Evolutionary conservation across 2,888 invertebrate genomes (phyloP).

Genomic region (Lobophora halterata): DNA sequence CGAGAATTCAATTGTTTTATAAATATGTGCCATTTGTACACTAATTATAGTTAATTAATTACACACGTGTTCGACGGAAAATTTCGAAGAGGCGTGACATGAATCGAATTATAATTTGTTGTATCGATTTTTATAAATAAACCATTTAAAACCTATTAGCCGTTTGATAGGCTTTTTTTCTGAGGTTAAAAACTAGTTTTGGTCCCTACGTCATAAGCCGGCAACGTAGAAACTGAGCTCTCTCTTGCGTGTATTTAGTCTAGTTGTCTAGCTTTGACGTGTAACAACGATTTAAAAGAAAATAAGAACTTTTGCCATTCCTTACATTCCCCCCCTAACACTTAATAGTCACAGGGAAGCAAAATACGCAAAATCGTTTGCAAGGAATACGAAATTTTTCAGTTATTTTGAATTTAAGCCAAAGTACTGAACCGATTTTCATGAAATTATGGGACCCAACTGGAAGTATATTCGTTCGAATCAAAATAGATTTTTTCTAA

Average conservation of each 20-base stretch:
- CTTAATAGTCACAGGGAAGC: no score
- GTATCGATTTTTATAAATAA: slow-evolving; percentile 14
- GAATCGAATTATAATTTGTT: slow-evolving; percentile 9
- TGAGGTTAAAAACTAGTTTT: slow-evolving; percentile 6
- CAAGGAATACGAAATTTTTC: no score
- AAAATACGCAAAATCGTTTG: no score
- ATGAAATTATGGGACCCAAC: no score
- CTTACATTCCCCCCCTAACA: no score
- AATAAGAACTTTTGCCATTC: no score
- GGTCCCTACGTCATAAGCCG: not conserved
- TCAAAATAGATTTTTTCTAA: no score
- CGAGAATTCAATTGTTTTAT: slow-evolving; percentile 12
- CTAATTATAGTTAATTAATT: not conserved
- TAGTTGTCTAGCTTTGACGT: slow-evolving; percentile 3
- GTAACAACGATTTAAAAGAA: no score
- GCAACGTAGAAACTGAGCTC: slow-evolving; percentile 11
- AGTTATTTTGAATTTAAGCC: no score
- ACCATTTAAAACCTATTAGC: slow-evolving; percentile 13
- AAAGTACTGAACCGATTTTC: no score
- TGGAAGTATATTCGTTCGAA: no score
- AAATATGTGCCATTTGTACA: not conserved
- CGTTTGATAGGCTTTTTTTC: slow-evolving; percentile 2
- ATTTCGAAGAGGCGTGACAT: slow-evolving; percentile 6
- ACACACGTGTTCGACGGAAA: slow-evolving; percentile 6
- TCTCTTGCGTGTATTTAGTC: slow-evolving; percentile 8